Evolutionary conservation across 2,113 vertebrate species (phyloP).

Genomic region (Notothenia coriiceps): DNA sequence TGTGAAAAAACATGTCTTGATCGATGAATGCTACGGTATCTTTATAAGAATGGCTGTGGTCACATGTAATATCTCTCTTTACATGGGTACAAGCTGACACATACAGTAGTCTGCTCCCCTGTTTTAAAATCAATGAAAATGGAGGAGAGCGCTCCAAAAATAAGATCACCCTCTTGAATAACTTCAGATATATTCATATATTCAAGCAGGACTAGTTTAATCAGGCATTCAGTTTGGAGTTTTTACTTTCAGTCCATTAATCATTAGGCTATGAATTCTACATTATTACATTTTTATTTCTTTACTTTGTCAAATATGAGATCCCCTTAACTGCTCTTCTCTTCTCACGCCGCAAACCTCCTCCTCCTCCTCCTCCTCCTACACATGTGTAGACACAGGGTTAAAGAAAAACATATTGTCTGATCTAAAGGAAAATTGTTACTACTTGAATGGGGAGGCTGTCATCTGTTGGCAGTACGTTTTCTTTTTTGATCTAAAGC

Average conservation of each 20-base stretch:
- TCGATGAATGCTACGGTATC: not conserved
- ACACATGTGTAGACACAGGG: constrained; percentile 22
- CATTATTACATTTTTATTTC: not conserved
- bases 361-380: not conserved
- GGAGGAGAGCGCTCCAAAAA: constrained; percentile 8
- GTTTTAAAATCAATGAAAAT: not conserved
- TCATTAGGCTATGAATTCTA: not conserved
- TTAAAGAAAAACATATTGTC: constrained; percentile 62
- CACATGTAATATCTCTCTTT: not conserved
- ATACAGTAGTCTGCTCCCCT: not conserved
- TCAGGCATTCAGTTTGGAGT: not conserved
- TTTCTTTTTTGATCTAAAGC: constrained; percentile 29
- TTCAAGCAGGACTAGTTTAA: constrained; percentile 7
- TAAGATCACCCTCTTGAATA: not conserved
- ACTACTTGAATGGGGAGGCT: constrained; percentile 18
- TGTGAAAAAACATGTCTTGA: not conserved
- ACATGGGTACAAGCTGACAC: not conserved
- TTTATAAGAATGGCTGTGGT: not conserved
- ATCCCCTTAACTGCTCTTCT: constrained; percentile 30
- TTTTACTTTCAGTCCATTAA: not conserved
- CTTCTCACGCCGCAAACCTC: constrained; percentile 16
- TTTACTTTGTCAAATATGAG: constrained; percentile 2
- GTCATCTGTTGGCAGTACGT: constrained; percentile 38
- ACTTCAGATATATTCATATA: not conserved
- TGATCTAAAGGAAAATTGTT: constrained; percentile 34